These are phyloP conservation scores for Gobio gobio DNA, from an alignment of 2,113 vertebrate genomes.

Conservation along the genomic window DNA sequence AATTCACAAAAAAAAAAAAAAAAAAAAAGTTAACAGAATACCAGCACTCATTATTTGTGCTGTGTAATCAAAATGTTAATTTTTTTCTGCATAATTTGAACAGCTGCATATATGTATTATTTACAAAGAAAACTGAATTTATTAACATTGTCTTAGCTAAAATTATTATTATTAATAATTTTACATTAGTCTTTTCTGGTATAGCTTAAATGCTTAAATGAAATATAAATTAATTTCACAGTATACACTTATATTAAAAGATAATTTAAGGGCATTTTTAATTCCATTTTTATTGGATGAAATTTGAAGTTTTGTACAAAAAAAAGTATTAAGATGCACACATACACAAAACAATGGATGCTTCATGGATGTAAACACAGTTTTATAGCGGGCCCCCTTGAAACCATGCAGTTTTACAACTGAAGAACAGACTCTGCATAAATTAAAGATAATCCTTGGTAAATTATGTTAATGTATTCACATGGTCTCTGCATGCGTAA, in stretches of 20 bases:
- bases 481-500: slow-evolving; percentile 60
- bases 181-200: not conserved
- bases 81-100: not conserved
- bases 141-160: not conserved
- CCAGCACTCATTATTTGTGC: not conserved
- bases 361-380: slow-evolving; percentile 63
- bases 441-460: slow-evolving; percentile 78
- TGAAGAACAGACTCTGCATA: slow-evolving; percentile 76
- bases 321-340: not conserved
- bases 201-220: not conserved
- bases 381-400: slow-evolving; percentile 65
- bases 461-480: slow-evolving; percentile 81
- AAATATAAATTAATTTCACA: not conserved
- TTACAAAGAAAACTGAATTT: not conserved
- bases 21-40: not conserved
- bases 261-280: not conserved
- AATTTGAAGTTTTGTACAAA: not conserved
- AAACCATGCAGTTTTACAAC: slow-evolving; percentile 75
- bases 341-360: slow-evolving; percentile 52
- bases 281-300: not conserved
- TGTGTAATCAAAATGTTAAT: not conserved
- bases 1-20: not conserved
- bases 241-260: not conserved
- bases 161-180: not conserved
- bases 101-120: not conserved